Base-by-base conservation (phyloP, 2,888 invertebrate species). In the Meganola albula region DNA sequence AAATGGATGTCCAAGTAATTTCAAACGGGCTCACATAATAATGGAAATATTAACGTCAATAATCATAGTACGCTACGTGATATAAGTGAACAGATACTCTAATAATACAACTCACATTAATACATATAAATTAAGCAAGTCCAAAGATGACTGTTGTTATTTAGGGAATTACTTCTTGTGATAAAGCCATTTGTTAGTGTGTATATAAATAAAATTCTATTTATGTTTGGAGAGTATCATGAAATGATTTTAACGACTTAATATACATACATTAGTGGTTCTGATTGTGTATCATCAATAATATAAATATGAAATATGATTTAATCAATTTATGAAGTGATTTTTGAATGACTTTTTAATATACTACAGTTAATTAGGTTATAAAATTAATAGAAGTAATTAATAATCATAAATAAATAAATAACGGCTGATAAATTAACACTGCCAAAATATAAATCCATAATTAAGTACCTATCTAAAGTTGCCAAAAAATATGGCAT, bases 1-100 rank as follows among this genome's bases (percentile, higher is more conserved):
- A 76, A 85, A 78, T 68, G 85, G 85, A 82, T 73, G 82, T 75
- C 64, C 82, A 71, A 76, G 75, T 66, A 63, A 66, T 72, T 72
- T 71, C 66, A 70, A 67, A 76, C 72, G 80, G 77, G 69, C 70
- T 67, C 65, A 63, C 59, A 63, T 66, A 71, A 76, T 63, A 68
- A 60, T 68, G 79, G 79, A 78, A 58, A 60, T 74, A 44, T 48
- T 80, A 58, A 58, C 75, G 48, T 62, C 73, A 62, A 58, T 75
- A 60, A 45, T 73, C 47, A 54, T 74, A 56, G 50, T 64, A 49
- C 55, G 59, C 52, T 45, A 54, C 40, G 34, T 56, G 41, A 56
- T 58, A 40, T 62, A 65, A 61, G 63, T 1, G 32, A 34, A 21
- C 40, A 60, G 55, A 59, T 49, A 61, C 43, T n/a, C n/a, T n/a